Conservation (phyloP, 1,140 invertebrate species). For the Drosophila subpulchrella region DNA sequence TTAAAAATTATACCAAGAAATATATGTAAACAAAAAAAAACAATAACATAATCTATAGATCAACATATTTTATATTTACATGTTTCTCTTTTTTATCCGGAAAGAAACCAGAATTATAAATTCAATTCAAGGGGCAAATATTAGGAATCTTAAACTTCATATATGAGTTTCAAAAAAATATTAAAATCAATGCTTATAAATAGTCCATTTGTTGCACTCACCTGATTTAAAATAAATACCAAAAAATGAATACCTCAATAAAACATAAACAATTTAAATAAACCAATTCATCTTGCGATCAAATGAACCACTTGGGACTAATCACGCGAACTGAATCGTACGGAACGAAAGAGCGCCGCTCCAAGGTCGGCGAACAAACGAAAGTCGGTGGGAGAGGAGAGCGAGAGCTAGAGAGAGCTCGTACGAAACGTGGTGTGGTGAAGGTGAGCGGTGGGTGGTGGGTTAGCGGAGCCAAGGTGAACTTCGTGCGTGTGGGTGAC, state of each 20-base stretch:
- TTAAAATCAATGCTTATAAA: too few species aligned
- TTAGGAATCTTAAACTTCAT: too few species aligned
- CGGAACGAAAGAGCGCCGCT: constrained; percentile 3
- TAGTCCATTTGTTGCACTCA: not conserved
- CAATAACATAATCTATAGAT: too few species aligned
- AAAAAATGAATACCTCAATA: not conserved
- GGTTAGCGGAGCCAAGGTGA: not conserved
- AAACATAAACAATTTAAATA: not conserved
- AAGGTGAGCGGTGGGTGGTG: constrained; percentile 13
- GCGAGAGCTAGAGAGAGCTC: not conserved
- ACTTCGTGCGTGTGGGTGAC: not conserved
- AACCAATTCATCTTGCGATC: not conserved
- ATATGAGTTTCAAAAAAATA: too few species aligned
- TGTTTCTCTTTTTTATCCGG: too few species aligned
- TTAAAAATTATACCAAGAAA: too few species aligned
- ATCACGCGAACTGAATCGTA: constrained; percentile 1
- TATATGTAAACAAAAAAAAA: not conserved
- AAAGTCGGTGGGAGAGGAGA: constrained; percentile 2
- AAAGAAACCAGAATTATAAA: too few species aligned
- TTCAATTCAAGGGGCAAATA: too few species aligned
- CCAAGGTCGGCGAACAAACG: constrained; percentile 6
- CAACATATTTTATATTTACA: too few species aligned
- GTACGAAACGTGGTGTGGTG: constrained; percentile 6
- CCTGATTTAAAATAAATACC: not conserved
- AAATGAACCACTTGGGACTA: not conserved